A percentile compares a stretch with the other conserved stretches of the same genome.
Conservation (phyloP, 2,797 vertebrate species). For the Syngnathus rostellatus region DNA sequence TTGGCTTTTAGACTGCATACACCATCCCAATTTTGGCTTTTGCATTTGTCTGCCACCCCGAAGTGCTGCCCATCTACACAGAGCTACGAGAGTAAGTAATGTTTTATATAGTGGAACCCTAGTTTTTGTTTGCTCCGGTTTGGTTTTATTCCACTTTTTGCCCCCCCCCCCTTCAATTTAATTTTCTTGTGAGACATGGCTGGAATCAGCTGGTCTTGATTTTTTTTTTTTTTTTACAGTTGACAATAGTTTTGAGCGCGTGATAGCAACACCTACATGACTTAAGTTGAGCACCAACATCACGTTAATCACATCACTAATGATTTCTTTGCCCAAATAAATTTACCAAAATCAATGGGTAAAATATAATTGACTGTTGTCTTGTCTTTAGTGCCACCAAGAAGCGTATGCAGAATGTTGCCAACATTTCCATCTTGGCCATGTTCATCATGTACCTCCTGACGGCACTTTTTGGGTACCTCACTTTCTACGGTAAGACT, state of each 20-base stretch:
- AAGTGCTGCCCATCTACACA: slow-evolving; percentile 94
- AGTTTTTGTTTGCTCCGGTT: too few relatives aligned
- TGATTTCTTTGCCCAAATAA: not conserved
- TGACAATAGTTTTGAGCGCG: not conserved
- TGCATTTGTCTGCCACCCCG: slow-evolving; percentile 93
- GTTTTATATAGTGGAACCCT: not conserved
- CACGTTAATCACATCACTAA: not conserved
- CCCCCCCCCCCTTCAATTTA: too few relatives aligned
- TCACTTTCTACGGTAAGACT: slow-evolving; percentile 90
- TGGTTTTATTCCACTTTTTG: not conserved
- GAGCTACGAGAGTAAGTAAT: slow-evolving; percentile 75
- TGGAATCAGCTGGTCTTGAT: too few relatives aligned
- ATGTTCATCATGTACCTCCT: slow-evolving; percentile 97
- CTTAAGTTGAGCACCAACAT: not conserved
- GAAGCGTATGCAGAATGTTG: slow-evolving; percentile 86
- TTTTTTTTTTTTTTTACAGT: not conserved
- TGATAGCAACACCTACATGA: not conserved
- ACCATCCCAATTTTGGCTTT: slow-evolving; percentile 94
- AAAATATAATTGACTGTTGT: not conserved
- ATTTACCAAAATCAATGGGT: not conserved
- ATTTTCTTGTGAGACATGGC: too few relatives aligned
- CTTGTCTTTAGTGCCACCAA: slow-evolving; percentile 63
- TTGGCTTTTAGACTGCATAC: slow-evolving; percentile 81
- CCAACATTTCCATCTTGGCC: slow-evolving; percentile 88
- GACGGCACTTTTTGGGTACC: slow-evolving; percentile 93